Conservation (phyloP, 2,888 invertebrate genomes). For the Caenorhabditis sp. region DNA sequence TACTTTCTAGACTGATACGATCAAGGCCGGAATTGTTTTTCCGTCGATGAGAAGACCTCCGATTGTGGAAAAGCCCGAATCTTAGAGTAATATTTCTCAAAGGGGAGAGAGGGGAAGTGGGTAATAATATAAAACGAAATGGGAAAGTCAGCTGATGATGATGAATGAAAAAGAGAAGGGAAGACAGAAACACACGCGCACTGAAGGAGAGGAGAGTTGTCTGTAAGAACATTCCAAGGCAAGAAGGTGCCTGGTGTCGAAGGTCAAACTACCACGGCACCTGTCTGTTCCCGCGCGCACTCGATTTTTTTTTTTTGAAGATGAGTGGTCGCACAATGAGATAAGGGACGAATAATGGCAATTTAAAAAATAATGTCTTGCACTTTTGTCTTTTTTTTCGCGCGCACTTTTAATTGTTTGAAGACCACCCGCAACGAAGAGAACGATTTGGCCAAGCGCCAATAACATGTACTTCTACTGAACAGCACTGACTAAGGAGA, state of each 20-base stretch:
- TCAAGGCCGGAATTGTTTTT: no score
- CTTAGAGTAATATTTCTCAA: no score
- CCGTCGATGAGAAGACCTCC: no score
- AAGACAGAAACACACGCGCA: not conserved
- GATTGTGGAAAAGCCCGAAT: no score
- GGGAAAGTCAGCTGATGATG: not conserved
- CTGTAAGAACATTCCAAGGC: not conserved
- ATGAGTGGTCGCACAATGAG: not conserved
- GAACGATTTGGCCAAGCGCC: slow-evolving; percentile 29
- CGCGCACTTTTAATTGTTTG: not conserved
- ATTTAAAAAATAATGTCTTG: not conserved
- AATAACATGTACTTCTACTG: slow-evolving; percentile 8
- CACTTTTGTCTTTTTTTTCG: not conserved
- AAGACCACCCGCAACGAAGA: slow-evolving; percentile 6
- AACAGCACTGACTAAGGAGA: not conserved
- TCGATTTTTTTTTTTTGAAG: not conserved
- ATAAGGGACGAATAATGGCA: not conserved
- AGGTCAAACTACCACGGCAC: not conserved
- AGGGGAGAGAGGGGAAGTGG: no score
- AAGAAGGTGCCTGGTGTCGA: not conserved
- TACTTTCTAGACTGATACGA: no score
- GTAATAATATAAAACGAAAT: not conserved
- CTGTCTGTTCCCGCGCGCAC: not conserved
- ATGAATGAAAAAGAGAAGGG: not conserved
- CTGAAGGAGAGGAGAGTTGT: not conserved